Evolutionary conservation across 2,113 vertebrate genomes (phyloP), one percentile per base, ranked within the genome.

Genomic region (Callipepla squamata): DNA sequence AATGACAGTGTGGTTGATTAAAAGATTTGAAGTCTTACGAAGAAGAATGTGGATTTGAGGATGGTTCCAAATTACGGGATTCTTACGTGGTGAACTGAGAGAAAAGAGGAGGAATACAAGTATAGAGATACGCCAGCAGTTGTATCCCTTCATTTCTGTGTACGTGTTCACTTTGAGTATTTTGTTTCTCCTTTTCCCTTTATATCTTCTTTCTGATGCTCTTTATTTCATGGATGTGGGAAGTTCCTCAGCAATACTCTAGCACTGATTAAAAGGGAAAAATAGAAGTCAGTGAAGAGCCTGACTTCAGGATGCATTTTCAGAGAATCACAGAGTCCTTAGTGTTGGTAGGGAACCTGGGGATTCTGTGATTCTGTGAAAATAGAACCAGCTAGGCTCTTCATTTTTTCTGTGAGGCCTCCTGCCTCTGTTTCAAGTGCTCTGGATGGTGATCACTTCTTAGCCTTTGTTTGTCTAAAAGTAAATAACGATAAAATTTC

Each of bases 161-260:
- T 78, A 34, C 48, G 77, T 26, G 34, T 65, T 65, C 0, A 1
- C 16, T 86, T 63, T 74, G 30, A 78, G 5, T 88, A 28, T 78
- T 81, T 21, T 70, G 26, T 47, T 47, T 34, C 22, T 45, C 0
- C 14, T 50, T 8, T 30, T 86, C 77, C 66, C 59, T 87, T 84
- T 53, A 0, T 63, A 4, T 65, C 21, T 75, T 28, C 6, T 51
- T 76, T 66, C 59, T 67, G 42, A 55, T 14, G 4, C 12, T 78
- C 7, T 12, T 1, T 83, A 19, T 11, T 20, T 86, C 0, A 0
- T 57, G 34, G 9, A 3, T 70, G 6, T 13, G n/a, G 69, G 58
- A 84, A 2, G 20, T 68, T 94, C 48, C 44, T 76, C 21, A 1
- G 75, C 51, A 59, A 26, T 40, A 20, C 15, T 44, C 2, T 68